Base-by-base conservation (phyloP, 2,113 vertebrate genomes). In the Triplophysa dalaica region DNA sequence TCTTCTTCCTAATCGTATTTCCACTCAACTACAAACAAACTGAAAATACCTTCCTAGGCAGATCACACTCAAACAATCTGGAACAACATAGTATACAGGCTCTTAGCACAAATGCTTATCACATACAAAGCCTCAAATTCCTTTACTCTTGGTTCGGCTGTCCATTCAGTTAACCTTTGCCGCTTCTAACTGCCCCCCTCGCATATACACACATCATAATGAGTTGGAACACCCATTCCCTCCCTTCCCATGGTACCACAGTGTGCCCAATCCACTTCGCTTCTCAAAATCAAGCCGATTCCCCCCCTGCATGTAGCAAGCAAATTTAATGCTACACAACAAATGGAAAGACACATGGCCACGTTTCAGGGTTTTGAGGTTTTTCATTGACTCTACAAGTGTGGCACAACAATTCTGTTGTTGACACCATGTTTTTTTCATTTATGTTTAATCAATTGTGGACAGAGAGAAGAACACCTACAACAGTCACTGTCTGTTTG, bases 151-250 rank as follows among this genome's bases (percentile, higher is more conserved):
- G 70, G 56, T 79, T 81, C 68, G 62, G 78, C 67, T 80, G 75
- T 85, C 68, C 61, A 41, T 83, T 83, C 61, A 83, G 79, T 85
- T 82, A 82, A 84, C 68, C 82, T 65, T 68, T 76, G 70, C 52
- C 29, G 54, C 72, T 81, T 70, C 58, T 75, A 78, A 81, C 65
- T 45, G 43, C 14, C 50, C 50, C 13, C 43, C 58, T 64, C 16
- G 13, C 52, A 62, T 68, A 48, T 29, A 76, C 76, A 81, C 54
- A 79, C 70, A 72, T 61, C 41, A 48, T 45, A 45, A 45, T 45
- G 62, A 77, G 62, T 63, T 11, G 22, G 72, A 75, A 70, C 45
- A 69, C 61, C 67, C 38, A 81, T 48, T 73, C 69, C 50, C 70
- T 64, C 45, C 48, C 19, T 43, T 54, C 48, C 56, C 60, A 56